These are phyloP conservation scores for Apis laboriosa DNA, from an alignment of 1,140 invertebrate species.

Conservation along the genomic window DNA sequence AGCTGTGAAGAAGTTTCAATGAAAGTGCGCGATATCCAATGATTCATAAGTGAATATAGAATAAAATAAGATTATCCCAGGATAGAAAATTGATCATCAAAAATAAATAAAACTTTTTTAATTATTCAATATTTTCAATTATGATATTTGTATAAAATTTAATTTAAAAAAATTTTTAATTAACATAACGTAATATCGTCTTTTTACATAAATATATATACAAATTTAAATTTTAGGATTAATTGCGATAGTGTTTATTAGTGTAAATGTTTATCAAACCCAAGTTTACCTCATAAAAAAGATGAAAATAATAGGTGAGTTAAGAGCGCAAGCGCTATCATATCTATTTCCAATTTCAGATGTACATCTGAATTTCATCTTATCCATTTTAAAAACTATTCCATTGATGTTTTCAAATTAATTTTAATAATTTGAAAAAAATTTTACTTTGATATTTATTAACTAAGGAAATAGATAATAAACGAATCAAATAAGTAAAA, in stretches of 20 bases:
- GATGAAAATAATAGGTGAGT: constrained; percentile 19
- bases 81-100: too few relatives aligned
- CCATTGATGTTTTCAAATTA: background rate
- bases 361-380: constrained; percentile 13
- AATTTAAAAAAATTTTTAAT: background rate
- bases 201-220: background rate
- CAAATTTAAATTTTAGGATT: background rate
- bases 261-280: background rate
- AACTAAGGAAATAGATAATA: background rate
- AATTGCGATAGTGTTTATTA: background rate
- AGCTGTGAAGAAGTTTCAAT: background rate
- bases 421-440: background rate
- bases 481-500: background rate
- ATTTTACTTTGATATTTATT: background rate
- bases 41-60: background rate
- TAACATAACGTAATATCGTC: background rate
- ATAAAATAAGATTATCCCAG: background rate
- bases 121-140: background rate
- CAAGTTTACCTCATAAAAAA: background rate
- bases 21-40: constrained; percentile 6
- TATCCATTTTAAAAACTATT: background rate
- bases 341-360: constrained; percentile 39
- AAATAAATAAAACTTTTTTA: background rate
- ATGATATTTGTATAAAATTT: background rate
- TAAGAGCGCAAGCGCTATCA: constrained; percentile 7